These are phyloP conservation scores for Meandrusa payeni DNA, from an alignment of 2,888 invertebrate species.

Conservation along the genomic window DNA sequence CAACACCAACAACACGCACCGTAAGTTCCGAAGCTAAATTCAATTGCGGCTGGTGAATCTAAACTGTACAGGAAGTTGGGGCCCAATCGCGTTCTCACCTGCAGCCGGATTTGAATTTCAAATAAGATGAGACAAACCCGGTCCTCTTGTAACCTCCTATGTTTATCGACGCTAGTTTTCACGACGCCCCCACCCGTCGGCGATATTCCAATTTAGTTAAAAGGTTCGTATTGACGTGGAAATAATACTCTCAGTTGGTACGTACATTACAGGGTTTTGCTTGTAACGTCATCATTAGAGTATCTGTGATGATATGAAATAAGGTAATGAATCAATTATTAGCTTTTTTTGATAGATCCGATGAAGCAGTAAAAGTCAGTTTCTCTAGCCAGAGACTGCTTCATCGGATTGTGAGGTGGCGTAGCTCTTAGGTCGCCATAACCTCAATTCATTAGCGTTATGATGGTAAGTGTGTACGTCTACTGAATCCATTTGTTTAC, in stretches of 20 bases:
- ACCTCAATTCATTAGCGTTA: too few species aligned
- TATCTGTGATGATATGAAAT: too few species aligned
- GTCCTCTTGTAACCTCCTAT: slow-evolving; percentile 53
- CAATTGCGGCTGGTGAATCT: slow-evolving; percentile 67
- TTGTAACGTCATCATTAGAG: too few species aligned
- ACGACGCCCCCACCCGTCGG: slow-evolving; percentile 28
- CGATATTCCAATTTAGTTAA: slow-evolving; percentile 22
- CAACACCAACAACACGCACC: slow-evolving; percentile 40
- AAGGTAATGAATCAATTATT: too few species aligned
- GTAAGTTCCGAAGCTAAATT: slow-evolving; percentile 54
- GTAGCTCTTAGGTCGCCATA: too few species aligned
- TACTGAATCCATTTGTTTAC: too few species aligned
- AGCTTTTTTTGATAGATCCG: too few species aligned
- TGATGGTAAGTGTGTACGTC: too few species aligned
- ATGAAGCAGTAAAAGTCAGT: too few species aligned
- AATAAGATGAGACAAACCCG: slow-evolving; percentile 63
- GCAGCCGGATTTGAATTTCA: slow-evolving; percentile 71
- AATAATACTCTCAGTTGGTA: not conserved
- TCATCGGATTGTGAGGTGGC: too few species aligned
- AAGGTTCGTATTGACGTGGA: slow-evolving; percentile 11
- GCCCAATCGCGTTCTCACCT: slow-evolving; percentile 70
- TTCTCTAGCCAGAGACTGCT: too few species aligned
- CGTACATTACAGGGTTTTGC: too few species aligned
- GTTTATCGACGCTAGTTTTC: slow-evolving; percentile 56
- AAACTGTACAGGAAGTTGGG: slow-evolving; percentile 65